These are phyloP conservation scores for Drosophila multiciliata DNA, from an alignment of 2,888 invertebrate genomes.

Conservation along the genomic window DNA sequence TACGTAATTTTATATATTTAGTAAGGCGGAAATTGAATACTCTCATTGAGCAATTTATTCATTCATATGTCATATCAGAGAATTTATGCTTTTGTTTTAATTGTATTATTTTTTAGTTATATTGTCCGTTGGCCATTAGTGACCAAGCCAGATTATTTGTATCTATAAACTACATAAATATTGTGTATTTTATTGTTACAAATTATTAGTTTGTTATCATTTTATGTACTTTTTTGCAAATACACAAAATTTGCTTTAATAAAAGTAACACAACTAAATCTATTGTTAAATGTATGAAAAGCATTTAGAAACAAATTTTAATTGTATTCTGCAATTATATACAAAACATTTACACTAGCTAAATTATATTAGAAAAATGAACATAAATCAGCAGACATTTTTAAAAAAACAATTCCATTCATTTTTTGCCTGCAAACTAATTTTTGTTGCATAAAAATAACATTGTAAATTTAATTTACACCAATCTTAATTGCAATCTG, in stretches of 20 bases:
- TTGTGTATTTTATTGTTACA: background rate
- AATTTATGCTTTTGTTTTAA: background rate
- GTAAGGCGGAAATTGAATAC: slow-evolving; percentile 16
- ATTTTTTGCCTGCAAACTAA: slow-evolving; percentile 3
- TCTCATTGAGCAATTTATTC: background rate
- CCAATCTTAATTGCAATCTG: slow-evolving; percentile 4
- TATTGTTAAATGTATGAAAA: slow-evolving; percentile 20
- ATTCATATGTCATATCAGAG: background rate
- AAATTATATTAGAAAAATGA: slow-evolving; percentile 14
- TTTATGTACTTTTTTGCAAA: background rate
- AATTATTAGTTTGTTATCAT: slow-evolving; percentile 1
- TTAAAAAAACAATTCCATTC: slow-evolving; percentile 2
- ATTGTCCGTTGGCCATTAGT: background rate
- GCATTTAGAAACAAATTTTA: slow-evolving; percentile 29
- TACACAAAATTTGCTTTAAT: slow-evolving; percentile 13
- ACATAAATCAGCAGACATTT: slow-evolving; percentile 11
- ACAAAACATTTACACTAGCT: slow-evolving; percentile 14
- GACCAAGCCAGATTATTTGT: background rate
- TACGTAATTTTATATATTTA: slow-evolving; percentile 1
- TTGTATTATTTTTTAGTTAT: background rate
- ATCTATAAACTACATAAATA: background rate
- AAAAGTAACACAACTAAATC: slow-evolving; percentile 14
- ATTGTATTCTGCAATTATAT: background rate
- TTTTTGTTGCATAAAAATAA: background rate
- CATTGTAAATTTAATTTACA: slow-evolving; percentile 1